phyloP scores from a whole-genome alignment of 2,888 invertebrate genomes.

The Uropetala carovei region DNA sequence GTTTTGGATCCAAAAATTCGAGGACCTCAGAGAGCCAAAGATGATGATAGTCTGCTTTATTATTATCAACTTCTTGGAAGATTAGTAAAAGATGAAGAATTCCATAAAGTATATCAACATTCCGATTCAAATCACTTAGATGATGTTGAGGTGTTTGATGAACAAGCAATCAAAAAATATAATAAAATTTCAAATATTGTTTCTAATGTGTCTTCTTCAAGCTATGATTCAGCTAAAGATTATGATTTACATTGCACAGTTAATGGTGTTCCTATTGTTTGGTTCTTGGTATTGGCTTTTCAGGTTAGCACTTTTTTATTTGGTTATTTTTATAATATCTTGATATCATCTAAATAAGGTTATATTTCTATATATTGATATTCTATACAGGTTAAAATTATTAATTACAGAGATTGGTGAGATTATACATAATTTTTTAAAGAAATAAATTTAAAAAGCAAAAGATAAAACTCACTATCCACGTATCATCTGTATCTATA shows the following conservation, averaged over 20 bases:
- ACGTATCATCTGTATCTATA: too few relatives aligned
- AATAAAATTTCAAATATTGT: neutral
- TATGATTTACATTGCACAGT: neutral
- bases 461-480: too few relatives aligned
- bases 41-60: constrained; percentile 29
- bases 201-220: neutral
- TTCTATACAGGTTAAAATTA: neutral
- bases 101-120: neutral
- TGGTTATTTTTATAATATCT: too few relatives aligned
- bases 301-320: constrained; percentile 11
- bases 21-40: constrained; percentile 44
- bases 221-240: neutral
- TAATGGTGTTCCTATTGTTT: constrained; percentile 10
- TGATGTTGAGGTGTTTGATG: constrained; percentile 47
- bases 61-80: constrained; percentile 28
- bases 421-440: neutral
- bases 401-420: neutral
- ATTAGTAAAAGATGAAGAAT: neutral
- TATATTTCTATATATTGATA: neutral
- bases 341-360: neutral
- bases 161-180: neutral
- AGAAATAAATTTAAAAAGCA: neutral
- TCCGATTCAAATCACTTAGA: neutral
- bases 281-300: neutral
- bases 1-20: neutral